Percentiles rank a stretch among this genome's conserved stretches.
These are phyloP conservation scores for Drosophila sulfurigaster DNA, from an alignment of 1,140 invertebrate species.

Conservation along the genomic window DNA sequence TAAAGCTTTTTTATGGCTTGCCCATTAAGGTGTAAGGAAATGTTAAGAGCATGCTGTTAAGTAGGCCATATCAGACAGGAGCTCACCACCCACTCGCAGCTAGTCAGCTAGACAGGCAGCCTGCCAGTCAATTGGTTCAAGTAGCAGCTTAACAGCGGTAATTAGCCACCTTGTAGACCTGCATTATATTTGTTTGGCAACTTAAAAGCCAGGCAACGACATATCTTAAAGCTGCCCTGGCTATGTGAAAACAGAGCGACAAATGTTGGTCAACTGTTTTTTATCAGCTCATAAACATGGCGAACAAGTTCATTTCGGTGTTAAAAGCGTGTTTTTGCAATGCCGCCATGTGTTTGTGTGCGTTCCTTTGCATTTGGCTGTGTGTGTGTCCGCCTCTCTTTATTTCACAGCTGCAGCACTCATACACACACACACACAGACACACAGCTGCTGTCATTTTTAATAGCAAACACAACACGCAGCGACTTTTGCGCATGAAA, in stretches of 20 bases:
- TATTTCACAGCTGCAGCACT: constrained; percentile 63
- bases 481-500: constrained; percentile 82
- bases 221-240: constrained; percentile 50
- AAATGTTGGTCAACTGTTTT: constrained; percentile 81
- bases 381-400: constrained; percentile 36
- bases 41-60: constrained; percentile 57
- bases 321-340: constrained; percentile 73
- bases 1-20: constrained; percentile 59
- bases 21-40: constrained; percentile 46
- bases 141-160: constrained; percentile 25
- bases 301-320: constrained; percentile 78
- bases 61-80: constrained; percentile 52
- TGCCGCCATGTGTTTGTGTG: constrained; percentile 41
- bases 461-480: constrained; percentile 83
- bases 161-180: constrained; percentile 32
- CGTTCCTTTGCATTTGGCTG: neutral
- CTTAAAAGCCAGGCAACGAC: constrained; percentile 16
- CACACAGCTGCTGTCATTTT: constrained; percentile 71
- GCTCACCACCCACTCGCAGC: neutral
- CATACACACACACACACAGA: constrained; percentile 23
- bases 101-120: neutral
- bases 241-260: constrained; percentile 30
- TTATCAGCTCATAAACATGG: constrained; percentile 83
- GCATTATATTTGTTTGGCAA: neutral
- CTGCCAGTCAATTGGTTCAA: constrained; percentile 7